These are phyloP conservation scores for Phymorhynchus buccinoides DNA, from an alignment of 1,140 invertebrate species.

Conservation along the genomic window DNA sequence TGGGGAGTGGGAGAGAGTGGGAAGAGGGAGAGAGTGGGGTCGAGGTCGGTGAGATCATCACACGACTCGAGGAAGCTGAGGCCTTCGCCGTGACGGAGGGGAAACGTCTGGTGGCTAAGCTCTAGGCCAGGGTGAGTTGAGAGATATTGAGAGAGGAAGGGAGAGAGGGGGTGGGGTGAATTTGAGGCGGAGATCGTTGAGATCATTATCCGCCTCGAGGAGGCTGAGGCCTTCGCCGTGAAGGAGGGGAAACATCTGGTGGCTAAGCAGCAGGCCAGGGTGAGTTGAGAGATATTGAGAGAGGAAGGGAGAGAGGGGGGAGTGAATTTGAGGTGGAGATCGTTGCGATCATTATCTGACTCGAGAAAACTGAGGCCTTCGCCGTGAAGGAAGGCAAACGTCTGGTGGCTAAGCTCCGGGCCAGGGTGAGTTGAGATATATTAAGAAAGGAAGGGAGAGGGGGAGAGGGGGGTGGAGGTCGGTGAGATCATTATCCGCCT, in stretches of 20 bases:
- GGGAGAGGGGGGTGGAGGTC: slow-evolving; percentile 73
- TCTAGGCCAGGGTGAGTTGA: slow-evolving; percentile 63
- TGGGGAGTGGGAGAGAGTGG: background rate
- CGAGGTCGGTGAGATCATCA: slow-evolving; percentile 65
- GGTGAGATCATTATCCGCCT: slow-evolving; percentile 72
- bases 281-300: slow-evolving; percentile 51
- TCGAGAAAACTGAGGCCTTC: slow-evolving; percentile 73
- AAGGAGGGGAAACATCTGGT: slow-evolving; percentile 73
- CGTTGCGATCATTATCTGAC: slow-evolving; percentile 68
- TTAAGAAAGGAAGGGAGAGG: background rate
- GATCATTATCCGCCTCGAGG: slow-evolving; percentile 72
- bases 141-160: background rate
- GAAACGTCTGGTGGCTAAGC: slow-evolving; percentile 73
- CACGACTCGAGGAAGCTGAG: slow-evolving; percentile 73
- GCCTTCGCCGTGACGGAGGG: slow-evolving; percentile 72
- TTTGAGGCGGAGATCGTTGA: slow-evolving; percentile 73
- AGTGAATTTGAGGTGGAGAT: background rate
- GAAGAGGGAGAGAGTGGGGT: background rate
- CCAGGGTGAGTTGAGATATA: slow-evolving; percentile 62
- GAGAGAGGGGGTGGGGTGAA: background rate
- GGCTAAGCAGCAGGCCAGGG: slow-evolving; percentile 72
- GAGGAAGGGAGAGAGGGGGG: background rate
- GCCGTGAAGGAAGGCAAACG: slow-evolving; percentile 72
- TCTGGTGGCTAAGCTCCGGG: slow-evolving; percentile 72
- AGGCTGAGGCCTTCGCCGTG: slow-evolving; percentile 73